These are phyloP conservation scores for Pseudopipra pipra DNA, from an alignment of 2,113 vertebrate species.

Conservation along the genomic window DNA sequence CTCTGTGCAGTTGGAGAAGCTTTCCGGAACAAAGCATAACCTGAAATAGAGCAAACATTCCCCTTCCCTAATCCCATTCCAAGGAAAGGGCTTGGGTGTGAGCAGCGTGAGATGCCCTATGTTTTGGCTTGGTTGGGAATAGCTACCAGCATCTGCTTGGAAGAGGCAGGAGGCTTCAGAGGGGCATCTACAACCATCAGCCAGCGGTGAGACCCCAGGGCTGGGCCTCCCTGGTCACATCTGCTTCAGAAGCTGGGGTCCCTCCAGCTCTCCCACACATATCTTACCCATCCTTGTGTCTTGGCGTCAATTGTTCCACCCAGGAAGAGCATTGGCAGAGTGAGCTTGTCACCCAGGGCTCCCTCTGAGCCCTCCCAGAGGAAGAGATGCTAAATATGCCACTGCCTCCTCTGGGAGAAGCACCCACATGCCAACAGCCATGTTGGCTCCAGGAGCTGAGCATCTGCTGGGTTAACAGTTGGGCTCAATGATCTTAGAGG, in stretches of 20 bases:
- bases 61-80: not conserved
- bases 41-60: not conserved
- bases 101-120: fast-evolving
- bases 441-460: not conserved
- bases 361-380: fast-evolving
- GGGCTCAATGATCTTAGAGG: not conserved
- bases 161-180: not conserved
- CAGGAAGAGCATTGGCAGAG: not conserved
- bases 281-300: fast-evolving
- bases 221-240: not conserved
- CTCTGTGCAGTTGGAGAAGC: not conserved
- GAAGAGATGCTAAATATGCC: not conserved
- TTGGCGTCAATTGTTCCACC: not conserved
- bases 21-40: not conserved
- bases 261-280: not conserved
- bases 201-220: not conserved
- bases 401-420: fast-evolving
- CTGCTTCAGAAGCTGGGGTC: not conserved
- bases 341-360: not conserved
- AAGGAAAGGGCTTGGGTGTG: not conserved
- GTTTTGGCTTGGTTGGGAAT: not conserved
- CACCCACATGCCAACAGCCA: not conserved
- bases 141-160: not conserved
- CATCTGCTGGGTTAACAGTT: not conserved
- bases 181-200: fast-evolving